phyloP scores from a whole-genome alignment of 2,113 vertebrate species.

The Hemibagrus wyckioides region DNA sequence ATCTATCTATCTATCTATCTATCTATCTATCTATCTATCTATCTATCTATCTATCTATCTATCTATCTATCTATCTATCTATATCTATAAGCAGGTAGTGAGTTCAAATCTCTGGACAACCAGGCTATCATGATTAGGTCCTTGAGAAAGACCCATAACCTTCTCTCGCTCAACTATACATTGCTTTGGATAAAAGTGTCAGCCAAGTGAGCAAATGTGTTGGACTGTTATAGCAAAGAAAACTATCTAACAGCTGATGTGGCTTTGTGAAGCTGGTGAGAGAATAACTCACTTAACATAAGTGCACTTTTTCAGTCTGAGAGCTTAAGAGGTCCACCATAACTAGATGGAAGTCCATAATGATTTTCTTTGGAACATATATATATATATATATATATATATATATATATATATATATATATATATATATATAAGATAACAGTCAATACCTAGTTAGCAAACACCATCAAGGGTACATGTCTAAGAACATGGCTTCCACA shows the following conservation, averaged over 20 bases:
- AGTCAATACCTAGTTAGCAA: constrained; percentile 3
- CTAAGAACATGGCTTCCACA: neutral
- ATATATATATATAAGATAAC: neutral
- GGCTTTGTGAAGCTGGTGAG: neutral
- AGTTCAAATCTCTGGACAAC: neutral
- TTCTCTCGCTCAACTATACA: neutral
- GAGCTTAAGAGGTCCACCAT: neutral
- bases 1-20: too few relatives aligned
- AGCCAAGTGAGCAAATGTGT: neutral
- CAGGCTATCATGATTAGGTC: neutral
- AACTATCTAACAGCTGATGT: neutral
- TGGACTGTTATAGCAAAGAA: neutral
- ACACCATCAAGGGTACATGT: neutral
- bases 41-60: too few relatives aligned
- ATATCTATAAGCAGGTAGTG: neutral
- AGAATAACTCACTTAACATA: neutral
- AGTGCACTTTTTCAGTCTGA: neutral
- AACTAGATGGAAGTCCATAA: neutral
- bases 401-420: too few relatives aligned
- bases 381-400: neutral
- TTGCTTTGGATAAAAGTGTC: neutral
- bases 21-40: too few relatives aligned
- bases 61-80: too few relatives aligned
- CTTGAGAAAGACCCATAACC: neutral
- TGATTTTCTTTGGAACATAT: neutral